These are phyloP conservation scores for Mesorhabditis belari DNA, from an alignment of 2,888 invertebrate genomes.

Conservation along the genomic window DNA sequence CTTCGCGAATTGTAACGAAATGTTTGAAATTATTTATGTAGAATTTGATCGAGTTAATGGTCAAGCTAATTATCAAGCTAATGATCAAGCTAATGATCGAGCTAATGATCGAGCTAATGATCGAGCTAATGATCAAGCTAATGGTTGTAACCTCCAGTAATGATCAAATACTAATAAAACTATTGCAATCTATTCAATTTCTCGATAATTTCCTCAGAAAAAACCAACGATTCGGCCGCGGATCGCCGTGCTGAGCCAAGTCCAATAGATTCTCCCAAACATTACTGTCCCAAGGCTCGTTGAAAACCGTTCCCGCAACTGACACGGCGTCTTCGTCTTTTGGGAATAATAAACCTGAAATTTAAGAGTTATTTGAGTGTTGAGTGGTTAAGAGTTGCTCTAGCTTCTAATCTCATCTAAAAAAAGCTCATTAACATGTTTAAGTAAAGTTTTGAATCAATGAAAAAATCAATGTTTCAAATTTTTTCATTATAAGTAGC, in stretches of 20 bases:
- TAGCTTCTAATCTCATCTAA: too few relatives aligned
- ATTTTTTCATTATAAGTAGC: too few relatives aligned
- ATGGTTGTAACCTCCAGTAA: too few relatives aligned
- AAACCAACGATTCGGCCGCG: constrained; percentile 3
- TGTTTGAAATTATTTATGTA: too few relatives aligned
- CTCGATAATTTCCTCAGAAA: neutral
- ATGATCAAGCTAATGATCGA: too few relatives aligned
- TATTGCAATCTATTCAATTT: constrained; percentile 5
- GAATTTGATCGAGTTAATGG: too few relatives aligned
- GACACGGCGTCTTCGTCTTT: constrained; percentile 47
- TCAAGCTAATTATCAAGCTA: too few relatives aligned
- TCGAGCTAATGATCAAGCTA: too few relatives aligned
- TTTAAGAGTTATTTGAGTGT: neutral
- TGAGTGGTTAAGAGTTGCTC: too few relatives aligned
- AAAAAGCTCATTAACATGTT: neutral
- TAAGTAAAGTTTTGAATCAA: neutral
- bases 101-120: too few relatives aligned
- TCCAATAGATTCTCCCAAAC: constrained; percentile 70
- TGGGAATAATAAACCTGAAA: constrained; percentile 1
- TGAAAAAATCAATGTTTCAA: too few relatives aligned
- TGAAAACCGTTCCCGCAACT: constrained; percentile 71
- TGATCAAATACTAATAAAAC: neutral
- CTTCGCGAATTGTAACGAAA: too few relatives aligned
- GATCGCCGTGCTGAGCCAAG: constrained; percentile 32
- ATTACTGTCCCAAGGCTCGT: constrained; percentile 82